Evolutionary conservation across 2,797 vertebrate species (phyloP).

Genomic region (Lemur catta): DNA sequence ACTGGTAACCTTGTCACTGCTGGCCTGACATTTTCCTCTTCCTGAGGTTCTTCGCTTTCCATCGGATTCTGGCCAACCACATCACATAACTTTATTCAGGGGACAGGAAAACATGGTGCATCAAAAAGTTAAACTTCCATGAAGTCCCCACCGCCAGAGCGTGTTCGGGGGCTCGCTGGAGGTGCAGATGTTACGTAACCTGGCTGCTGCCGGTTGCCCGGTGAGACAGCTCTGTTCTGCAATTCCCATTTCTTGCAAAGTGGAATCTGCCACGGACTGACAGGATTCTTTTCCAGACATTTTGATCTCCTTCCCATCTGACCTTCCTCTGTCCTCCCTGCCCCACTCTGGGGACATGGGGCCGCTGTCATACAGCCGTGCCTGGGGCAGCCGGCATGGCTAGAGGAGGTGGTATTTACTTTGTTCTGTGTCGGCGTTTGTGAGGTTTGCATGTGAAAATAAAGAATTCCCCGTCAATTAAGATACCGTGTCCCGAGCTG

Average conservation of each 20-base stretch:
- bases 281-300: not conserved
- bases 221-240: not conserved
- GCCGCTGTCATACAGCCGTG: fast-evolving
- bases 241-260: slow-evolving; percentile 4
- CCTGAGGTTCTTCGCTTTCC: not conserved
- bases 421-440: not conserved
- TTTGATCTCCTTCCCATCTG: not conserved
- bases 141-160: not conserved
- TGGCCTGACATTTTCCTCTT: not conserved
- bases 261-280: not conserved
- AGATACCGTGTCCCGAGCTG: not conserved
- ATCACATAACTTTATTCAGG: not conserved
- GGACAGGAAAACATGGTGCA: not conserved
- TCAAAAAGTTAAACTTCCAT: not conserved
- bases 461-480: not conserved
- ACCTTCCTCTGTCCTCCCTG: not conserved
- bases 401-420: not conserved
- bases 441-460: slow-evolving; percentile 13
- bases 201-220: fast-evolving
- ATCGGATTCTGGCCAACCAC: not conserved
- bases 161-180: not conserved
- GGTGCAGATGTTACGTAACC: not conserved
- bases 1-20: not conserved
- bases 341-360: not conserved
- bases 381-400: not conserved